Base-by-base conservation (phyloP, 2,797 vertebrate species). In the Pteropus rufus region DNA sequence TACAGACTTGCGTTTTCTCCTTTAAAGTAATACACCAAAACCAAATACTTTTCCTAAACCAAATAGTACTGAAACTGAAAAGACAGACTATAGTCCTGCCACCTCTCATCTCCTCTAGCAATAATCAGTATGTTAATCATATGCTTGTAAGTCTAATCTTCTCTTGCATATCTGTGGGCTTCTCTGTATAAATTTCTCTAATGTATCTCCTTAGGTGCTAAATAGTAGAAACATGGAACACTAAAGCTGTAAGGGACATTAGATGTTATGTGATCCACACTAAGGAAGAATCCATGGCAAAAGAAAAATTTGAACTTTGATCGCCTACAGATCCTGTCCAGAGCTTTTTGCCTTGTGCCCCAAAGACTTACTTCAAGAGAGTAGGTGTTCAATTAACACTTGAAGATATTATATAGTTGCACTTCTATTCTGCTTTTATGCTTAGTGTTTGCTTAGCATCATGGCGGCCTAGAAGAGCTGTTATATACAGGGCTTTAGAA, bases 111-210 rank as follows among this genome's bases (percentile, higher is more conserved):
- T 67, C 23, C 36, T 88, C 72, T 72, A 87, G 2, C 8, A 58
- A 44, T 56, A 41, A 64, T 65, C 60, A 26, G 67, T 65, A 5
- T 85, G 58, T 56, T 84, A 58, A 67, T 60, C 77, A 24, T 24
- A 34, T 7, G 19, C 87, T 96, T 85, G 75, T 80, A 90, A n/a
- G 8, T 73, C 54, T 79, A 87, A 52, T 92, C 79, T 95, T 69
- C 39, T 14, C 24, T n/a, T 54, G 19, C 31, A 9, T 24, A 72
- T 41, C 12, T 52, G 70, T 89, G 72, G 26, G 70, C 0, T 2
- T 62, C 82, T 49, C 41, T 34, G 5, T 34, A 73, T 39, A 23
- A 39, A 52, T 65, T 36, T 36, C 1, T 6, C 46, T 16, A 49
- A 49, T 84, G 3, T 79, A 29, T 80, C 44, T 70, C 64, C 31